Percentiles rank a stretch among this genome's conserved stretches.
Conservation (phyloP, 30 jellyfish, hydroid and myxozoan genomes). For the Rhopilema esculentum region DNA sequence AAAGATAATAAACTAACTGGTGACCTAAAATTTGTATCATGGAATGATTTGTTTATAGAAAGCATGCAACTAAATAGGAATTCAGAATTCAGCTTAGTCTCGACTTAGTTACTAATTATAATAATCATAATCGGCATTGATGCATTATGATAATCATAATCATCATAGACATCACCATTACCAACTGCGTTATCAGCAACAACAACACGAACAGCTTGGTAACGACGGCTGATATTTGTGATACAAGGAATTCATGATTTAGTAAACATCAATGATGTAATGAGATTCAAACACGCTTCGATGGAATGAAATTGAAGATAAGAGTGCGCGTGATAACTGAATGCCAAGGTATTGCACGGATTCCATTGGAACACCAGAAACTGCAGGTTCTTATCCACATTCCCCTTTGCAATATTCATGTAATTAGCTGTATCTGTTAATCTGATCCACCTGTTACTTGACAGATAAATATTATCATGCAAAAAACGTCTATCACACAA, state of each 20-base stretch:
- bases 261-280: neutral
- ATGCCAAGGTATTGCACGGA: neutral
- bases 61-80: too few relatives aligned
- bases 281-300: neutral
- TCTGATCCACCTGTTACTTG: conserved; percentile 18
- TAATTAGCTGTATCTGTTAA: conserved; percentile 1
- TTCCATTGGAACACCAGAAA: conserved; percentile 7
- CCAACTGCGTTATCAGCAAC: neutral
- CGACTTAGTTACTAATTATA: too few relatives aligned
- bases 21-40: too few relatives aligned
- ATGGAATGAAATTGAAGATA: neutral
- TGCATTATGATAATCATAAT: neutral
- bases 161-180: neutral
- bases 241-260: neutral
- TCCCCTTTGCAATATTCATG: neutral
- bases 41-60: too few relatives aligned
- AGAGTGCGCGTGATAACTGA: neutral
- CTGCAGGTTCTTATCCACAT: neutral
- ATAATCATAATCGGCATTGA: neutral
- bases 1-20: too few relatives aligned
- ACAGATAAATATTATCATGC: neutral
- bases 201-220: neutral
- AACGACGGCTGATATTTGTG: neutral
- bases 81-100: too few relatives aligned
- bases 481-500: neutral